phyloP scores from a whole-genome alignment of 2,888 invertebrate species.

The Epinotia bilunana region DNA sequence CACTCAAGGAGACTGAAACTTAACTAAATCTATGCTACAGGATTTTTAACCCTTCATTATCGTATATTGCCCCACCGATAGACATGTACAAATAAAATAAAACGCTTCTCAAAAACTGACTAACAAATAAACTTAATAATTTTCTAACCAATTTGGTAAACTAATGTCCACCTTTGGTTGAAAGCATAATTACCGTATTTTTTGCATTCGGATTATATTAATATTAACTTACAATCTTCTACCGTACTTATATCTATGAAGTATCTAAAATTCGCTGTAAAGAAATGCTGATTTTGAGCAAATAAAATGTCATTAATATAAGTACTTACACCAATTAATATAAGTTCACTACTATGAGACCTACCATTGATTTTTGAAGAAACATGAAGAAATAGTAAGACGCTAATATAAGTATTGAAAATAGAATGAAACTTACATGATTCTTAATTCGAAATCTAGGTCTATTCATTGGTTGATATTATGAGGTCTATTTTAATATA shows the following conservation, averaged over 20 bases:
- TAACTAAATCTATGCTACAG: slow-evolving; percentile 54
- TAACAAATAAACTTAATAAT: slow-evolving; percentile 55
- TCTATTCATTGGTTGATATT: slow-evolving; percentile 71
- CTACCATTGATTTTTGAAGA: slow-evolving; percentile 27
- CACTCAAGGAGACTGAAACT: slow-evolving; percentile 66
- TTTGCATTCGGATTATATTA: slow-evolving; percentile 49
- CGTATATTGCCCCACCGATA: slow-evolving; percentile 71
- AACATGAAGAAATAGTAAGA: slow-evolving; percentile 22
- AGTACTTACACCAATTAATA: slow-evolving; percentile 33
- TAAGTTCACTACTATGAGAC: slow-evolving; percentile 24
- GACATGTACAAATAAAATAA: slow-evolving; percentile 56
- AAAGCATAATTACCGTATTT: slow-evolving; percentile 50
- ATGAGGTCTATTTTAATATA: slow-evolving; percentile 57
- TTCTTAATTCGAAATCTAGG: slow-evolving; percentile 49
- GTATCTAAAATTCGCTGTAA: slow-evolving; percentile 68
- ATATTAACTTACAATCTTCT: slow-evolving; percentile 54
- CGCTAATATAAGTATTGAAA: slow-evolving; percentile 3
- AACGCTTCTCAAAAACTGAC: slow-evolving; percentile 49
- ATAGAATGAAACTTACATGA: slow-evolving; percentile 25
- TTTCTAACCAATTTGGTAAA: slow-evolving; percentile 61
- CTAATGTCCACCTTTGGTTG: slow-evolving; percentile 66
- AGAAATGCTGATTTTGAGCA: slow-evolving; percentile 83
- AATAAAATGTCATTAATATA: slow-evolving; percentile 65
- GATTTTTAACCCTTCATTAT: slow-evolving; percentile 70
- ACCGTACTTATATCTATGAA: slow-evolving; percentile 56